Evolutionary conservation across 2,113 vertebrate genomes (phyloP), one percentile per base, ranked within the genome.

Genomic region (Lipophrys pholis): DNA sequence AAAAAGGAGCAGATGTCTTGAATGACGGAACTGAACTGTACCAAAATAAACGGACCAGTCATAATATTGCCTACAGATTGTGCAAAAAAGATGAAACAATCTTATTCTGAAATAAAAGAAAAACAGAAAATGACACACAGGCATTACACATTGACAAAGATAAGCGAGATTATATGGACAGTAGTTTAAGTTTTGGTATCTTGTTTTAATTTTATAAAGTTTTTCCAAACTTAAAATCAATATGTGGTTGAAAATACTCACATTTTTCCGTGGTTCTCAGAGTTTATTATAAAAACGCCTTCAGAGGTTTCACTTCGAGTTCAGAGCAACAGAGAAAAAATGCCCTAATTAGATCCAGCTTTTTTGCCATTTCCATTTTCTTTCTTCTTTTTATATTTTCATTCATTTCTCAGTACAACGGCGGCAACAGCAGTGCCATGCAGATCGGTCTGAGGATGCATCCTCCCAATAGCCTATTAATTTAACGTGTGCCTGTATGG

Each of bases 381-480:
- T 63, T 14, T 50, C 21, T 46, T 35, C 8, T 11, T 58, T 55
- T 30, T 36, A 50, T 8, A 8, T 57, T 39, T 53, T 52, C 17
- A 46, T n/a, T 48, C 61, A 17, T 17, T 7, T 16, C 11, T 52
- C 35, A n/a, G 49, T 56, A 7, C 7, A 7, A 11, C 30, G n/a
- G 64, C 38, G 57, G 41, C 42, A 36, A 56, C 43, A 78, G 68
- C 52, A 70, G 35, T 72, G 61, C 73, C 59, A 56, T 69, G 46
- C 35, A 65, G 63, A 56, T 77, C 50, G 57, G 41, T 60, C 41
- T 69, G 40, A 36, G 70, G 73, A 79, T 76, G 54, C 21, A 30
- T 80, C 57, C 70, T 81, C 68, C 58, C 78, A 80, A 86, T 82
- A 72, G 55, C 59, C 78, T 55, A 85, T 83, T 73, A 78, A 67